These are phyloP conservation scores for Pelvicachromis taeniatus DNA, from an alignment of 2,113 vertebrate genomes.

Conservation along the genomic window DNA sequence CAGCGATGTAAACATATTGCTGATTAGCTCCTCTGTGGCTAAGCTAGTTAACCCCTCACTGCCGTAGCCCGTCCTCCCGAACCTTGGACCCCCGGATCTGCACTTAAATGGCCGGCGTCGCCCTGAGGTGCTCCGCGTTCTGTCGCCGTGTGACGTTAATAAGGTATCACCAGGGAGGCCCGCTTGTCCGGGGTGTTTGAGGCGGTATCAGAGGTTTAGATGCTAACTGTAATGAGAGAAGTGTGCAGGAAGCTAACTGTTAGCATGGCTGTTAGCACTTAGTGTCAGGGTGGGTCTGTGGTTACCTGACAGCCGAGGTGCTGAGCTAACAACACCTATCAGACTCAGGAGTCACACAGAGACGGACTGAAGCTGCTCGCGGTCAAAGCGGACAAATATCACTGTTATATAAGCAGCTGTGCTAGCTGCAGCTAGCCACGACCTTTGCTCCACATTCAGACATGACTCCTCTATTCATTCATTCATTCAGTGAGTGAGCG, in stretches of 20 bases:
- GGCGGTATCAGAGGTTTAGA: neutral
- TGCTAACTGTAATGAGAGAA: neutral
- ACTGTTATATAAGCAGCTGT: neutral
- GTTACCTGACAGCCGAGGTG: neutral
- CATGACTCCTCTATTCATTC: neutral
- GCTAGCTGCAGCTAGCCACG: neutral
- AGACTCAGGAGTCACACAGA: neutral
- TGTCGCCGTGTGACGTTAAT: neutral
- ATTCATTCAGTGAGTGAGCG: accelerated
- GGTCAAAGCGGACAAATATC: neutral
- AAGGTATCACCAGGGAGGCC: neutral
- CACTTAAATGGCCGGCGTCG: constrained; percentile 14
- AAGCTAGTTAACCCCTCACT: neutral
- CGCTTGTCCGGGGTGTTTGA: neutral
- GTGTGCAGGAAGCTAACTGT: neutral
- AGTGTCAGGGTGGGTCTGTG: neutral
- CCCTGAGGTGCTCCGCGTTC: neutral
- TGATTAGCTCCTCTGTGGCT: neutral
- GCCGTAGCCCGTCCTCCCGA: neutral
- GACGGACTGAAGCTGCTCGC: neutral
- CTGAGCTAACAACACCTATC: neutral
- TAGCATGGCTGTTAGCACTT: neutral
- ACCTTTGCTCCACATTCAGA: constrained; percentile 22
- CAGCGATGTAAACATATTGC: neutral
- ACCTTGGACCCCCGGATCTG: neutral